A percentile compares a stretch with the other conserved stretches of the same genome.
These are phyloP conservation scores for Zeuzera pyrina DNA, from an alignment of 2,888 invertebrate genomes.

Conservation along the genomic window DNA sequence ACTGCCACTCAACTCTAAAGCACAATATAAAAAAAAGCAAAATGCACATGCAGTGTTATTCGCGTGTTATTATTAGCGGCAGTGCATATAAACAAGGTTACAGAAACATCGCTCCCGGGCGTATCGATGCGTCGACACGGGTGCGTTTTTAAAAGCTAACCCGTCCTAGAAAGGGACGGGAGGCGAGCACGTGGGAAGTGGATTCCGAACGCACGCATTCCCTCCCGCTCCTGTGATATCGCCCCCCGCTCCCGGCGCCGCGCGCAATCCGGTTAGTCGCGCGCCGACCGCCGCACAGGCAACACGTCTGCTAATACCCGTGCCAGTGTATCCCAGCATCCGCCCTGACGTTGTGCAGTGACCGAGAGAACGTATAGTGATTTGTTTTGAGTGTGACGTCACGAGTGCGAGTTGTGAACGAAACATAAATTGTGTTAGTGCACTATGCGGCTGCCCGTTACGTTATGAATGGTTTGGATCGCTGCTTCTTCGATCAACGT, in stretches of 20 bases:
- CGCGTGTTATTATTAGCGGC: constrained; percentile 65
- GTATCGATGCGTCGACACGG: constrained; percentile 63
- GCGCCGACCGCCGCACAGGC: constrained; percentile 64
- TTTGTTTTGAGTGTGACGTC: constrained; percentile 64
- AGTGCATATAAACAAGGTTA: constrained; percentile 67
- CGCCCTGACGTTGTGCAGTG: constrained; percentile 59
- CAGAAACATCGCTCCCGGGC: constrained; percentile 54
- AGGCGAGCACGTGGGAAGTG: constrained; percentile 67
- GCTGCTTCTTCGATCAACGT: constrained; percentile 73
- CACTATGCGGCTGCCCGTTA: constrained; percentile 64
- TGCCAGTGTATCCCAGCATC: constrained; percentile 31
- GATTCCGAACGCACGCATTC: constrained; percentile 72
- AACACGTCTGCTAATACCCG: constrained; percentile 28
- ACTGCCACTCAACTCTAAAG: constrained; percentile 37
- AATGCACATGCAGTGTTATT: constrained; percentile 47
- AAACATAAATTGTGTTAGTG: constrained; percentile 59
- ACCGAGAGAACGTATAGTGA: constrained; percentile 61
- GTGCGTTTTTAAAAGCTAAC: constrained; percentile 66
- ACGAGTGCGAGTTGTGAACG: constrained; percentile 52
- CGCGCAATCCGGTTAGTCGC: constrained; percentile 66
- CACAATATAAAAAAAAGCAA: constrained; percentile 39
- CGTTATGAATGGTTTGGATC: constrained; percentile 73
- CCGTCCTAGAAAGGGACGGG: constrained; percentile 67
- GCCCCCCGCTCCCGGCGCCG: constrained; percentile 36
- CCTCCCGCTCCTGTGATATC: constrained; percentile 30